Evolutionary conservation across 2,113 vertebrate species (phyloP).

Genomic region (Gnathonemus echidnorhynchus): DNA sequence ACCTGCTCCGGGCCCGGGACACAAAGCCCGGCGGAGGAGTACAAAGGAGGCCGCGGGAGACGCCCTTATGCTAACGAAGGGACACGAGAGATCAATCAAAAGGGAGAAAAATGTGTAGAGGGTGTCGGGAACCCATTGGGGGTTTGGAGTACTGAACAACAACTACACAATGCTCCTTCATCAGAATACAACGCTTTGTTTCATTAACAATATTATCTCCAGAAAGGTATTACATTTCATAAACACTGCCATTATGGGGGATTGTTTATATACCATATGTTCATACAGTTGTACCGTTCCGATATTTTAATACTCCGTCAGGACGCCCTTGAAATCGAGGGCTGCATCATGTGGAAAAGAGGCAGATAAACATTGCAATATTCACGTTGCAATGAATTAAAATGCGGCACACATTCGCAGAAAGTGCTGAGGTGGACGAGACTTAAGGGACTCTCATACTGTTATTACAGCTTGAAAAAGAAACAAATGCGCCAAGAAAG

Average conservation of each 20-base stretch:
- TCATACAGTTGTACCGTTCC: not conserved
- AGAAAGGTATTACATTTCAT: not conserved
- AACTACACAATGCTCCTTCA: not conserved
- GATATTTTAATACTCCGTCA: not conserved
- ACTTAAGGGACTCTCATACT: not conserved
- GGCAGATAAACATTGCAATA: not conserved
- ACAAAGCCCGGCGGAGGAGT: not conserved
- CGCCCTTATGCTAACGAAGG: not conserved
- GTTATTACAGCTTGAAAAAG: not conserved
- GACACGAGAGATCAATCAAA: not conserved
- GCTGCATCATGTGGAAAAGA: not conserved
- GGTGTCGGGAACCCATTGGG: not conserved
- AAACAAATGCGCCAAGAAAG: not conserved
- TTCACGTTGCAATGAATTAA: not conserved
- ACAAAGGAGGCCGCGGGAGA: not conserved
- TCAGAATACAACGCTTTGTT: not conserved
- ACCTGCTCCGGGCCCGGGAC: not conserved
- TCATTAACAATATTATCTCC: not conserved
- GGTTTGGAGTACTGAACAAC: not conserved
- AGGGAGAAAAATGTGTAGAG: not conserved
- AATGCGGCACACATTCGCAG: not conserved
- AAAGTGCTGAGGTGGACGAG: not conserved
- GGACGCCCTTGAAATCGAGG: not conserved
- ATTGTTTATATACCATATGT: not conserved
- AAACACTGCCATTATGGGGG: not conserved